These are phyloP conservation scores for Monoplex corrugatus DNA, from an alignment of 2,888 invertebrate genomes.

Conservation along the genomic window DNA sequence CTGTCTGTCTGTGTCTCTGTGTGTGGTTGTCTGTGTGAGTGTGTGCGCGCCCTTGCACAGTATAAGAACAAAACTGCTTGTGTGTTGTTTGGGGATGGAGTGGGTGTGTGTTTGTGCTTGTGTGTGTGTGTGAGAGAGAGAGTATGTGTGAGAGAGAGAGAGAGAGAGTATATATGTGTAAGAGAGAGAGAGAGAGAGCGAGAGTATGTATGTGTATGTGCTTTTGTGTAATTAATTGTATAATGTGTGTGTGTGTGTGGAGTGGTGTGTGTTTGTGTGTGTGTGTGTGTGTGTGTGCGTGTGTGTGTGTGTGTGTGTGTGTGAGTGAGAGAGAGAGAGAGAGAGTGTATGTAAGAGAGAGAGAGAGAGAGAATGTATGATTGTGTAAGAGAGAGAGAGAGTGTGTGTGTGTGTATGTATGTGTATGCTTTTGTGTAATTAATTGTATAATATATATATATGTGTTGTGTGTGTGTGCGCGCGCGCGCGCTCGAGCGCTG, in stretches of 20 bases:
- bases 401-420: not conserved
- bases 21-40: not conserved
- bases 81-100: no score
- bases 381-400: no score
- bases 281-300: slow-evolving; percentile 21
- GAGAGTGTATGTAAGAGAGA: no score
- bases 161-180: no score
- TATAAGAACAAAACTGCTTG: no score
- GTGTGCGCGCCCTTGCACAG: not conserved
- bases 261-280: not conserved
- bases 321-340: no score
- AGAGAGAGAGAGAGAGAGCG: no score
- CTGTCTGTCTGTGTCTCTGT: slow-evolving; percentile 39
- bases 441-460: no score
- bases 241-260: not conserved
- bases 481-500: no score
- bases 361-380: not conserved
- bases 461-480: not conserved
- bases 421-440: not conserved
- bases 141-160: no score
- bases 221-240: not conserved
- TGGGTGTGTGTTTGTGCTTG: not conserved
- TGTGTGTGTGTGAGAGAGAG: slow-evolving; percentile 3
- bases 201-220: no score
- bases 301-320: not conserved